Evolutionary conservation across 2,888 invertebrate species (phyloP).

Genomic region (Anaspis maculata): DNA sequence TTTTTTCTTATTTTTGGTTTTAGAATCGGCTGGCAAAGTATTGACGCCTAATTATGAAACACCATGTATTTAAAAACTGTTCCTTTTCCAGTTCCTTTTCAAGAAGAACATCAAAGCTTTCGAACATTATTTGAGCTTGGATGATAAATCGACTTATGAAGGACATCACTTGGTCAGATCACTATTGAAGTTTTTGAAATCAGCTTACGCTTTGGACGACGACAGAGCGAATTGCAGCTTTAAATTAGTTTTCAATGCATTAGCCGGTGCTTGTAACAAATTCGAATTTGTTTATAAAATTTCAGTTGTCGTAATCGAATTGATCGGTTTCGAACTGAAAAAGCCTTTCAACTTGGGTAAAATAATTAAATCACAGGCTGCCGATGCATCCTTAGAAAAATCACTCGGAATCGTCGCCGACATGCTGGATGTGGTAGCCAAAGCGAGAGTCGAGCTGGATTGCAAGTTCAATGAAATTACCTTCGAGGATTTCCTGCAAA

Average conservation of each 20-base stretch:
- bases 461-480: slow-evolving; percentile 23
- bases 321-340: slow-evolving; percentile 28
- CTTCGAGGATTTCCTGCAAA: slow-evolving; percentile 28
- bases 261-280: slow-evolving; percentile 21
- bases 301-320: slow-evolving; percentile 24
- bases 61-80: neutral
- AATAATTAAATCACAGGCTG: slow-evolving; percentile 12
- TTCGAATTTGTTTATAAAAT: slow-evolving; percentile 25
- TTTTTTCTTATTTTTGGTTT: too few relatives aligned
- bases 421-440: slow-evolving; percentile 20
- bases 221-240: slow-evolving; percentile 15
- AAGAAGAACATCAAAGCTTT: neutral
- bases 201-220: slow-evolving; percentile 6
- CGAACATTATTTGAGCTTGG: neutral
- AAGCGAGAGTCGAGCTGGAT: slow-evolving; percentile 18
- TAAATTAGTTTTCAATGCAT: slow-evolving; percentile 29
- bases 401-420: slow-evolving; percentile 24
- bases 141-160: slow-evolving; percentile 15
- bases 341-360: slow-evolving; percentile 18
- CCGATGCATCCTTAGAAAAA: slow-evolving; percentile 14
- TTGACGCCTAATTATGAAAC: too few relatives aligned
- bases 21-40: too few relatives aligned
- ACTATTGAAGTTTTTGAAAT: slow-evolving; percentile 22
- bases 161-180: too few relatives aligned
- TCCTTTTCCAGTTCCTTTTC: neutral